Percentiles rank a stretch among this genome's conserved stretches.
Evolutionary conservation across 2,888 invertebrate genomes (phyloP).

Genomic region (Trilocha varians): DNA sequence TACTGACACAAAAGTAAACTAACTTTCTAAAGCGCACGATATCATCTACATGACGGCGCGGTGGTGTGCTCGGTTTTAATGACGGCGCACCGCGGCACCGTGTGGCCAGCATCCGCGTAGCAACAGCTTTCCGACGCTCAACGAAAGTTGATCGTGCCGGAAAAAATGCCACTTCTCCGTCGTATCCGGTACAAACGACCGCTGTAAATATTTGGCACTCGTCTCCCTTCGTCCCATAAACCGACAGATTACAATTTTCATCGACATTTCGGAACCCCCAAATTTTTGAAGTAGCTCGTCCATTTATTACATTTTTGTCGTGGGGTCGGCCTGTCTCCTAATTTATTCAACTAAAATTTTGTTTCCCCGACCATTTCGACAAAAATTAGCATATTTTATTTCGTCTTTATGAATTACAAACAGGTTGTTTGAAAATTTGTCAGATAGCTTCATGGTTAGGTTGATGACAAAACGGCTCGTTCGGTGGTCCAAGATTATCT

Average conservation of each 20-base stretch:
- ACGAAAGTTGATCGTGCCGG: conserved; percentile 66
- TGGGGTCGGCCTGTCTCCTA: conserved; percentile 23
- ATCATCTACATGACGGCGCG: conserved; percentile 62
- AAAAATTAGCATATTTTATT: conserved; percentile 44
- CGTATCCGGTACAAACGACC: conserved; percentile 42
- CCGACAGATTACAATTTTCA: conserved; percentile 20
- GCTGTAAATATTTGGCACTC: conserved; percentile 44
- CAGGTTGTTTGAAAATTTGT: conserved; percentile 40
- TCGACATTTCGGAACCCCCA: conserved; percentile 18
- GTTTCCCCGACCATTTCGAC: conserved; percentile 32
- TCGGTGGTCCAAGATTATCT: conserved; percentile 20
- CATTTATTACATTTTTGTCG: conserved; percentile 21
- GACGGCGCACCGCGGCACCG: conserved; percentile 51
- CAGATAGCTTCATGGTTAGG: conserved; percentile 28
- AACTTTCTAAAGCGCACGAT: conserved; percentile 66
- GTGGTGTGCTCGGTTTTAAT: conserved; percentile 62
- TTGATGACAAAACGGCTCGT: conserved; percentile 26
- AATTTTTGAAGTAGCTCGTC: conserved; percentile 22
- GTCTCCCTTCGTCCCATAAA: conserved; percentile 17
- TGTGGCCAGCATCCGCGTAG: conserved; percentile 67
- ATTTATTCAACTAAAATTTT: conserved; percentile 38
- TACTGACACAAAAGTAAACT: conserved; percentile 31
- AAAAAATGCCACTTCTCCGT: conserved; percentile 45
- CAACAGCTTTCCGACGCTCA: conserved; percentile 65
- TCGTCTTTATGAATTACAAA: conserved; percentile 42